Conservation (phyloP, 2,797 vertebrate species). For the Protonibea diacanthus region DNA sequence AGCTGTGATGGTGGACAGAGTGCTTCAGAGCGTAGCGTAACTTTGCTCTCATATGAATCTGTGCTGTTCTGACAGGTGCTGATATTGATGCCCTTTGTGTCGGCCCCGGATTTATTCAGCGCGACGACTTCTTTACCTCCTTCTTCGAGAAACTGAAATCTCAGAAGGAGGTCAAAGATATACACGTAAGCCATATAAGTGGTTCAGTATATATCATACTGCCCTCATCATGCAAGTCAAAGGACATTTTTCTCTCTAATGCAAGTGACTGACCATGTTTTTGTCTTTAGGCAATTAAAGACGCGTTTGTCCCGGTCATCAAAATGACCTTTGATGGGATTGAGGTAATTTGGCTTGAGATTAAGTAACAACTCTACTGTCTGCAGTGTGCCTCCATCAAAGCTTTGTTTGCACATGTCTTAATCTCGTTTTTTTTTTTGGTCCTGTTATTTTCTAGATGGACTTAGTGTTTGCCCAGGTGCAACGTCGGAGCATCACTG, state of each 20-base stretch:
- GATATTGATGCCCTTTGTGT: constrained; percentile 94
- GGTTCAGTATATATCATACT: too few relatives aligned
- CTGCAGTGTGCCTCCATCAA: neutral
- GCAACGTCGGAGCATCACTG: constrained; percentile 89
- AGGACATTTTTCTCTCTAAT: neutral
- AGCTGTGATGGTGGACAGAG: too few relatives aligned
- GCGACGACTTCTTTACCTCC: constrained; percentile 92
- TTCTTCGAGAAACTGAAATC: constrained; percentile 93
- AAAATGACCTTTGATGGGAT: constrained; percentile 92
- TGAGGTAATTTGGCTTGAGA: constrained; percentile 83
- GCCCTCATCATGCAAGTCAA: neutral
- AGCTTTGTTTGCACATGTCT: neutral
- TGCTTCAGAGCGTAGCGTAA: neutral
- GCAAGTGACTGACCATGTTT: constrained; percentile 9
- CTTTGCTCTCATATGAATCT: neutral
- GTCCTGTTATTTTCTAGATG: constrained; percentile 81
- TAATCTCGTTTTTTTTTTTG: neutral
- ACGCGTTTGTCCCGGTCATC: constrained; percentile 93
- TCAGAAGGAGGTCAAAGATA: constrained; percentile 92
- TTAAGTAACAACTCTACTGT: neutral
- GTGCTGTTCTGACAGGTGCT: constrained; percentile 83
- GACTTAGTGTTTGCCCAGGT: constrained; percentile 93
- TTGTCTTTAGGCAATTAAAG: constrained; percentile 87
- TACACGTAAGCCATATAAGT: constrained; percentile 82
- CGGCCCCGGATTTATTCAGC: constrained; percentile 91